A percentile compares a stretch with the other conserved stretches of the same genome.
Evolutionary conservation across 2,888 invertebrate species (phyloP).

Genomic region (Blera fallax): DNA sequence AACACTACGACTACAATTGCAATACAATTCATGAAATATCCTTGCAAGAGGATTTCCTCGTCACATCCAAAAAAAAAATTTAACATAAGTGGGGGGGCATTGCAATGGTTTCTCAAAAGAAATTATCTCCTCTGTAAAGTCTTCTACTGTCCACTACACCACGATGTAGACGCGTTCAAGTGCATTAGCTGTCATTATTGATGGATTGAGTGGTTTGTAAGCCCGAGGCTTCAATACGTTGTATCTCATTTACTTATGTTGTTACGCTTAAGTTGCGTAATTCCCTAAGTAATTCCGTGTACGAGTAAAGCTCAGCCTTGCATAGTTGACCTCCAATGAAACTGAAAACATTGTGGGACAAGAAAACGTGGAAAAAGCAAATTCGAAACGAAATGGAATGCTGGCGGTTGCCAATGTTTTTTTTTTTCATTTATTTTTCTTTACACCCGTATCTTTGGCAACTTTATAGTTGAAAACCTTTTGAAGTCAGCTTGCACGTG

Average conservation of each 20-base stretch:
- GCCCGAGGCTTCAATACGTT: slow-evolving; percentile 28
- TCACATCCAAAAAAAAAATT: neutral
- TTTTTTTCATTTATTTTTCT: neutral
- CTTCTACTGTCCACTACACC: neutral
- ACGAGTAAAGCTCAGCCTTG: slow-evolving; percentile 61
- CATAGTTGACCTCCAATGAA: slow-evolving; percentile 61
- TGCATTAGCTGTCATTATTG: slow-evolving; percentile 29
- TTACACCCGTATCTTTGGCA: slow-evolving; percentile 48
- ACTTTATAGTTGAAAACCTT: neutral
- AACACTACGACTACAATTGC: no score
- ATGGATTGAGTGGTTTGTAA: slow-evolving; percentile 4
- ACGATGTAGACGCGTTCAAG: slow-evolving; percentile 28
- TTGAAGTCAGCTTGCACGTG: neutral
- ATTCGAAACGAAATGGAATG: neutral
- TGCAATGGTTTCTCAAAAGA: slow-evolving; percentile 34
- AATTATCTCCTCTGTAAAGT: neutral
- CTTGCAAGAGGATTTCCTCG: slow-evolving; percentile 38
- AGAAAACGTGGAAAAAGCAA: neutral
- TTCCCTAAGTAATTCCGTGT: slow-evolving; percentile 60
- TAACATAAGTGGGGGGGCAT: neutral
- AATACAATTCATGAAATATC: slow-evolving; percentile 12
- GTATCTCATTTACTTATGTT: slow-evolving; percentile 21
- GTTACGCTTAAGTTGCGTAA: slow-evolving; percentile 51
- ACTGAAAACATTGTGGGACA: slow-evolving; percentile 38
- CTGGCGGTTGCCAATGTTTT: slow-evolving; percentile 14